Evolutionary conservation across 2,797 vertebrate species (phyloP).

Genomic region (Danio jaintianensis): DNA sequence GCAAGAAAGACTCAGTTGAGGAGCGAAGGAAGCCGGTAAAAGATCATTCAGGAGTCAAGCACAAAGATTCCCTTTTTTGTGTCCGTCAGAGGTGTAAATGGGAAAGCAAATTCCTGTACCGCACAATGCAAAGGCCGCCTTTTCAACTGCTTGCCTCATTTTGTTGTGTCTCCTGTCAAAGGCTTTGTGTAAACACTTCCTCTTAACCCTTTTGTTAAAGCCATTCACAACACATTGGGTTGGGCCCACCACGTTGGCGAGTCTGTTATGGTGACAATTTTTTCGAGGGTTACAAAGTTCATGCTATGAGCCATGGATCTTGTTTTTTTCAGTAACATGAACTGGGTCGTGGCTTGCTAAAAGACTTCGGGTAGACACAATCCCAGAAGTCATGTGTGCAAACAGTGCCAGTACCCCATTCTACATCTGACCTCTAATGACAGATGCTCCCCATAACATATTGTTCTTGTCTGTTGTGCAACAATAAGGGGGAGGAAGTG

Average conservation of each 20-base stretch:
- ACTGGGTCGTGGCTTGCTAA: constrained; percentile 41
- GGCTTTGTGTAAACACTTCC: constrained; percentile 67
- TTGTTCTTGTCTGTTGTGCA: constrained; percentile 69
- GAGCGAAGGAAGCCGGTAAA: constrained; percentile 79
- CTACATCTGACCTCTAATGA: constrained; percentile 64
- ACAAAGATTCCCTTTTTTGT: constrained; percentile 79
- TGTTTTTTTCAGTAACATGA: constrained; percentile 56
- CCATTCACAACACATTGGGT: constrained; percentile 59
- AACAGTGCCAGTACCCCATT: constrained; percentile 67
- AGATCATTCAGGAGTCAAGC: constrained; percentile 70
- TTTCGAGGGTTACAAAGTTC: constrained; percentile 61
- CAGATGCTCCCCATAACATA: constrained; percentile 70
- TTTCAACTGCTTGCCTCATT: constrained; percentile 79
- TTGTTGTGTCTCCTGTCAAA: constrained; percentile 74
- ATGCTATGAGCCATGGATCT: constrained; percentile 56
- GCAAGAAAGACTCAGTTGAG: constrained; percentile 77
- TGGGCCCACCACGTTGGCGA: constrained; percentile 57
- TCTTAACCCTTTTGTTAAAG: constrained; percentile 52
- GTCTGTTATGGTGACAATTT: constrained; percentile 46
- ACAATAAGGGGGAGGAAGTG: constrained; percentile 79
- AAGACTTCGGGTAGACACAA: background rate
- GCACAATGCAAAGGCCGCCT: constrained; percentile 68
- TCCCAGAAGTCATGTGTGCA: constrained; percentile 64
- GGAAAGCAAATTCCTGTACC: constrained; percentile 80
- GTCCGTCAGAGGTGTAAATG: constrained; percentile 76